phyloP scores from a whole-genome alignment of 2,888 invertebrate species.

The Leptinotarsa rubiginosa region DNA sequence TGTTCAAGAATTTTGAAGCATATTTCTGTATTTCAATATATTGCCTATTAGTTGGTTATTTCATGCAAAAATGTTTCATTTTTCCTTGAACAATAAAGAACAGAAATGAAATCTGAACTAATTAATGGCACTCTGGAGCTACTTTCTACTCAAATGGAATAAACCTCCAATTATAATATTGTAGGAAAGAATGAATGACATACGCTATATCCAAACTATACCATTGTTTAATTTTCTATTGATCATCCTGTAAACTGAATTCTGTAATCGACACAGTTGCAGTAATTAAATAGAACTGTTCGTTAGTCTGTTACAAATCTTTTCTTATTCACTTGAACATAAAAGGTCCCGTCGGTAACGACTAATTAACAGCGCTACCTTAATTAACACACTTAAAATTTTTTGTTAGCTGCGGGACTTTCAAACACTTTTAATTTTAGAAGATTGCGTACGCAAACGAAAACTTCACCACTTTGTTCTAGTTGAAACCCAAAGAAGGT shows the following conservation, averaged over 20 bases:
- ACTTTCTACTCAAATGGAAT: too few species aligned
- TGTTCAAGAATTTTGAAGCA: too few species aligned
- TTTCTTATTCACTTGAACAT: constrained; percentile 43
- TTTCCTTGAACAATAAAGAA: too few species aligned
- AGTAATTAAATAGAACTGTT: constrained; percentile 8
- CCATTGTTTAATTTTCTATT: background rate
- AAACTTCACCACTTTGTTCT: constrained; percentile 24
- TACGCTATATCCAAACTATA: background rate
- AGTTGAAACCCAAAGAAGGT: constrained; percentile 23
- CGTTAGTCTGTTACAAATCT: constrained; percentile 1
- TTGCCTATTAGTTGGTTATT: too few species aligned
- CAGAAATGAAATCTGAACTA: too few species aligned
- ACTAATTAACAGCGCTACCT: constrained; percentile 55
- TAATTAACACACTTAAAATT: constrained; percentile 58
- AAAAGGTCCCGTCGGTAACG: constrained; percentile 56
- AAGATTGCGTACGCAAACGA: constrained; percentile 52
- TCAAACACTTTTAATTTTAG: constrained; percentile 53
- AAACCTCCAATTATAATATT: too few species aligned
- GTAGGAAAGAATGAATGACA: too few species aligned
- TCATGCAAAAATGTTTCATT: too few species aligned
- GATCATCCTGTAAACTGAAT: background rate
- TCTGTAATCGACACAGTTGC: background rate
- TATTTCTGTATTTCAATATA: too few species aligned
- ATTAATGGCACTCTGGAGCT: too few species aligned
- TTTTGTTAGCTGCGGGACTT: constrained; percentile 52